phyloP scores from a whole-genome alignment of 2,888 invertebrate genomes.

The Nomada hirtipes region DNA sequence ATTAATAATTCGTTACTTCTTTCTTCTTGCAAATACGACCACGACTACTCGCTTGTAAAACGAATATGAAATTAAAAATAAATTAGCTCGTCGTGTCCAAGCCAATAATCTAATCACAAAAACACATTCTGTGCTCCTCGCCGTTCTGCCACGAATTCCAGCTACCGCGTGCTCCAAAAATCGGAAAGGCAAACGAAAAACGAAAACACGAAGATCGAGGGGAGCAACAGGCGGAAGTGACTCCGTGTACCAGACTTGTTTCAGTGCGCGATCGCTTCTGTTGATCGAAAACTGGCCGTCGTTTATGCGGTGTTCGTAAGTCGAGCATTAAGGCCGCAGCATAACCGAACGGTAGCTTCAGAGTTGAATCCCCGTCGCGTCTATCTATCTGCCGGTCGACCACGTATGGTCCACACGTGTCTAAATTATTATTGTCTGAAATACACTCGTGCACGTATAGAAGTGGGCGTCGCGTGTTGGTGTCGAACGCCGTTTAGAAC shows the following conservation, averaged over 20 bases:
- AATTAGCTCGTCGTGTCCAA: no score
- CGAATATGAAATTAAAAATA: no score
- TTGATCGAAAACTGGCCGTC: slow-evolving; percentile 56
- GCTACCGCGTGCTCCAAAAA: no score
- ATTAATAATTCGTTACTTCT: no score
- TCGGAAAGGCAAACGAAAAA: background rate
- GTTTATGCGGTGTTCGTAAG: slow-evolving; percentile 42
- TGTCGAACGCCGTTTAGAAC: slow-evolving; percentile 63
- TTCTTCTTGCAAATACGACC: no score
- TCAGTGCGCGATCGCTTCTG: slow-evolving; percentile 21
- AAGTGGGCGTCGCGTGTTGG: slow-evolving; percentile 46
- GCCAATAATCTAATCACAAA: no score
- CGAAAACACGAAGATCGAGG: background rate
- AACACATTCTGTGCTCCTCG: no score
- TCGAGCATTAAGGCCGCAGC: slow-evolving; percentile 62
- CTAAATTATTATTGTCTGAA: slow-evolving; percentile 82
- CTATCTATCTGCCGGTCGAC: slow-evolving; percentile 75
- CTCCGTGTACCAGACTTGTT: background rate
- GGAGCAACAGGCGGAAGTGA: slow-evolving; percentile 26
- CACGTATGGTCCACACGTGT: slow-evolving; percentile 83
- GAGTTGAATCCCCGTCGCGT: slow-evolving; percentile 73
- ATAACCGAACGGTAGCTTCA: slow-evolving; percentile 66
- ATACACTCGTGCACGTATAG: slow-evolving; percentile 59
- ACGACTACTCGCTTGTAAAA: no score
- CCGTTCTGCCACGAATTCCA: no score